Base-by-base conservation (phyloP, 2,888 invertebrate species). In the Pyrochroa serraticornis region DNA sequence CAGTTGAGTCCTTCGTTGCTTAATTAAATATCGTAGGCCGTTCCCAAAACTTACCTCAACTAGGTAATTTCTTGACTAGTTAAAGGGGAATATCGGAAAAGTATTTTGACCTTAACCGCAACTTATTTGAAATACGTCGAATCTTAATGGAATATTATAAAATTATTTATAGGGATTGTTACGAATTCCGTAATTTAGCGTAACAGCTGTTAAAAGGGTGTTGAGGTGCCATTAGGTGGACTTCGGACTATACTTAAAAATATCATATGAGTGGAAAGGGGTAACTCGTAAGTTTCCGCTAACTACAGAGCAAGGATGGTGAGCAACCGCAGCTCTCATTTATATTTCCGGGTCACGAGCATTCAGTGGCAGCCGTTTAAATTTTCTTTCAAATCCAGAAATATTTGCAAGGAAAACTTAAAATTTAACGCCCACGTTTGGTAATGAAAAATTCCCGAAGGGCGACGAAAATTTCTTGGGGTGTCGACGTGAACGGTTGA, bases 231-330 rank as follows among this genome's bases (percentile, higher is more conserved):
- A 43, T 43, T 30, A 38, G 43, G 58, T 58, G 54, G 64, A 65
- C 62, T 70, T 66, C 66, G 71, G 63, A 70, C 70, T 71, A 71
- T 72, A 70, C 66, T 70, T 71, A 74, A 75, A 74, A 75, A 74
- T 72, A 69, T 67, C 68, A 69, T 69, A 63, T 65, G 62, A 63
- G 66, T 65, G 64, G 69, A 68, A 73, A 70, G 72, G 74, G 73
- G 71, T 70, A 69, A 72, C 68, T 74, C 71, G 67, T 67, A 72
- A 72, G 69, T 73, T 70, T 67, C 67, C 68, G 68, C 70, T 71
- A 71, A 72, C 71, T 72, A 67, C 67, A 66, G 51, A 62, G 57
- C 65, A 63, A 67, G 72, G 67, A 71, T 70, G 66, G 65, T 69
- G 66, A 66, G 66, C 65, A 64, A 71, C 71, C 73, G 60, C 72